Conservation (phyloP, 2,797 vertebrate genomes). For the Platalea minor region DNA sequence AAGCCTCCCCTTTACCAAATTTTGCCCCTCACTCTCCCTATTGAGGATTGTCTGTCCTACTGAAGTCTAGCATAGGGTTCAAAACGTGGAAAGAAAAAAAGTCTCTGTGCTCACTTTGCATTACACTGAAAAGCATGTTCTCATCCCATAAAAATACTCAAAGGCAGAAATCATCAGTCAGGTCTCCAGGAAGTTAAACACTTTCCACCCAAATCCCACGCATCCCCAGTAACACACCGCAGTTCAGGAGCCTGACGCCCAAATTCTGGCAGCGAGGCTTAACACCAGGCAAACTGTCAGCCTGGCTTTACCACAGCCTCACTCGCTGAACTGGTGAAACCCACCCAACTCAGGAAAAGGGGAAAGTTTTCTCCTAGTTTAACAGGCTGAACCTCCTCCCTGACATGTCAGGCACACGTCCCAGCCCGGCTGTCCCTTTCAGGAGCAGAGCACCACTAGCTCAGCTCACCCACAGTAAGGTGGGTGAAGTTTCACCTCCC, state of each 20-base stretch:
- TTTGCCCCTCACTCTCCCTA: neutral
- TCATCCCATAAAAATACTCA: neutral
- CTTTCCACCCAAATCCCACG: neutral
- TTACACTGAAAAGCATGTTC: neutral
- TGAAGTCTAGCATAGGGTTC: neutral
- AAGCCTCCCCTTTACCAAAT: neutral
- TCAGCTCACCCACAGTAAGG: neutral
- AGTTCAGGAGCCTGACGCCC: neutral
- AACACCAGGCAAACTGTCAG: neutral
- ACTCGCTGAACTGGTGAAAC: accelerated
- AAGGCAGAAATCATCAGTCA: neutral
- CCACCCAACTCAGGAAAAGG: neutral
- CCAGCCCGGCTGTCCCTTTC: neutral
- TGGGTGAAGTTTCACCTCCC: neutral
- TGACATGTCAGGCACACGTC: accelerated
- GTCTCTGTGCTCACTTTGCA: neutral
- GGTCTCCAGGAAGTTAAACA: neutral
- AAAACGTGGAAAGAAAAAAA: neutral
- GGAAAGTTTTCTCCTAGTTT: neutral
- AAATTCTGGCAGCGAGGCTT: neutral
- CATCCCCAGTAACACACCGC: neutral
- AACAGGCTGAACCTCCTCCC: neutral
- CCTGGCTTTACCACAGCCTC: neutral
- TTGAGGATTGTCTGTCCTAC: neutral
- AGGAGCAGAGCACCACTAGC: accelerated